Conservation (phyloP, 2,888 invertebrate species). For the Odontocerum albicorne region DNA sequence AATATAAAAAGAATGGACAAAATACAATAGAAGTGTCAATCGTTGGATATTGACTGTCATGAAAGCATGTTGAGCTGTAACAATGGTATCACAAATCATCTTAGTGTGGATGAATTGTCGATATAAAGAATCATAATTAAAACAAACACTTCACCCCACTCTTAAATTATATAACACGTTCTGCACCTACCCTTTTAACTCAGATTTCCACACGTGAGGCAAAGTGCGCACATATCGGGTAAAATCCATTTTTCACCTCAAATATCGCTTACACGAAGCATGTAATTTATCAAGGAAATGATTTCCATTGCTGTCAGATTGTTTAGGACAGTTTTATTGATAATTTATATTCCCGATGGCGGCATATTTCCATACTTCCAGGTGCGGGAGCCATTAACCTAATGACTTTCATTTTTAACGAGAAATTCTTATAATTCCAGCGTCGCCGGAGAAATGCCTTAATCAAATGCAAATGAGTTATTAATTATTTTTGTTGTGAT, state of each 20-base stretch:
- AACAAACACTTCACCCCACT: no score
- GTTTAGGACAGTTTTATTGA: constrained; percentile 25
- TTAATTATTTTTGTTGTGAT: constrained; percentile 27
- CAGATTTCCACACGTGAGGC: no score
- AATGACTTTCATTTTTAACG: constrained; percentile 31
- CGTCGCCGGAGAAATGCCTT: constrained; percentile 29
- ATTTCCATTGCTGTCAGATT: constrained; percentile 20
- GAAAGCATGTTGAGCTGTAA: no score
- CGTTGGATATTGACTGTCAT: no score
- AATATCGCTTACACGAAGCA: constrained; percentile 7
- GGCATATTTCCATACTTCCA: constrained; percentile 10
- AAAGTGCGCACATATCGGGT: no score
- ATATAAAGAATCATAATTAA: no score
- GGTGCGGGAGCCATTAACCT: constrained; percentile 27
- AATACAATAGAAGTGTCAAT: no score
- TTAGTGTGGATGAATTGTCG: no score
- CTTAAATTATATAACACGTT: no score
- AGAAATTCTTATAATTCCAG: constrained; percentile 30
- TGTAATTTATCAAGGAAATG: constrained; percentile 14
- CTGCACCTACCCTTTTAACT: no score
- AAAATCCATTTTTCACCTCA: constrained; percentile 9
- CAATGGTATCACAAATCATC: no score
- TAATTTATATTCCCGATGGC: constrained; percentile 20
- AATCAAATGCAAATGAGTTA: constrained; percentile 35
- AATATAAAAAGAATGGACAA: no score